Percentiles rank a stretch among this genome's conserved stretches.
phyloP scores from a whole-genome alignment of 1,140 invertebrate species.

The Cheumatopsyche charites region DNA sequence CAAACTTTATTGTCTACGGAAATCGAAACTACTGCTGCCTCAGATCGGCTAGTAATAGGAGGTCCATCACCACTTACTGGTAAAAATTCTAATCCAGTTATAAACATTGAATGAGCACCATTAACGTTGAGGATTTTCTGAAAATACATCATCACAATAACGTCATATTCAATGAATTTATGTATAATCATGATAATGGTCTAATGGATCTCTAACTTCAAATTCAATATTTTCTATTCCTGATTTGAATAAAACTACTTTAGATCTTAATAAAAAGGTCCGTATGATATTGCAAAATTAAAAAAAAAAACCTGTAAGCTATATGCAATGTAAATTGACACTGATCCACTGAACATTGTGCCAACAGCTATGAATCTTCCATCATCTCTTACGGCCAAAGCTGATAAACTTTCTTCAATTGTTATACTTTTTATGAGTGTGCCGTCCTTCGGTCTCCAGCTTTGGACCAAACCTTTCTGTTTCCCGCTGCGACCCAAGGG shows the following conservation, averaged over 20 bases:
- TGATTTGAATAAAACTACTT: too few relatives aligned
- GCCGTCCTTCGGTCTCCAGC: slow-evolving; percentile 70
- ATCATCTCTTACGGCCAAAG: slow-evolving; percentile 87
- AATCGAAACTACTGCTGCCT: slow-evolving; percentile 89
- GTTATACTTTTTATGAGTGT: slow-evolving; percentile 62
- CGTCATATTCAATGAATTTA: too few relatives aligned
- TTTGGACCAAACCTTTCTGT: slow-evolving; percentile 73
- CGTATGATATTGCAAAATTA: background rate
- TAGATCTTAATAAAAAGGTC: too few relatives aligned
- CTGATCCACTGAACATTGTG: slow-evolving; percentile 89
- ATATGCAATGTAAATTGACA: slow-evolving; percentile 90
- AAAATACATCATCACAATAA: too few relatives aligned
- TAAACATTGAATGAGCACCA: slow-evolving; percentile 90
- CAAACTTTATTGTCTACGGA: slow-evolving; percentile 94
- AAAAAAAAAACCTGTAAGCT: slow-evolving; percentile 76
- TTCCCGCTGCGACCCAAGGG: slow-evolving; percentile 71
- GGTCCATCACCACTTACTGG: slow-evolving; percentile 70
- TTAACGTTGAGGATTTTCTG: slow-evolving; percentile 81
- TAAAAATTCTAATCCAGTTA: slow-evolving; percentile 90
- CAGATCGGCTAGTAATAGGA: slow-evolving; percentile 72
- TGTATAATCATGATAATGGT: too few relatives aligned
- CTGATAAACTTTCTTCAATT: slow-evolving; percentile 78
- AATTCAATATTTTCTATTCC: too few relatives aligned
- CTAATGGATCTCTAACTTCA: too few relatives aligned
- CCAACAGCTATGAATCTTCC: slow-evolving; percentile 90